Evolutionary conservation across 2,797 vertebrate genomes (phyloP), one percentile per base, ranked within the genome.

Genomic region (Manis pentadactyla): DNA sequence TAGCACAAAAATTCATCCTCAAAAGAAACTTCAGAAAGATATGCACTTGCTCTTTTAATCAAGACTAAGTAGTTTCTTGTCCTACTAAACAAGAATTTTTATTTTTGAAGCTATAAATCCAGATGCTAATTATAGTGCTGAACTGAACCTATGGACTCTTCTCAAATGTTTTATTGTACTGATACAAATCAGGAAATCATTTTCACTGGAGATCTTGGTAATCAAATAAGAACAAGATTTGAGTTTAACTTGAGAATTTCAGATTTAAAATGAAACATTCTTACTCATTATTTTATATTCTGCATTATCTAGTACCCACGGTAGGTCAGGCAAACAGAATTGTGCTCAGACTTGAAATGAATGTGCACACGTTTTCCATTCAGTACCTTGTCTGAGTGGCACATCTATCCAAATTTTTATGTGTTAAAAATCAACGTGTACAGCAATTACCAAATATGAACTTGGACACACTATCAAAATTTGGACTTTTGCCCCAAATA

Each of bases 401-500:
- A 39, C 57, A 39, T 85, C 34, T 1, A 51, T 27, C 39, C 73
- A 95, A 85, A 87, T 39, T 27, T 21, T 9, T 15, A 19, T 34
- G 18, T 71, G 25, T 87, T 29, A 85, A 51, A 85, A 90, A 79
- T 15, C 64, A 42, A 51, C 23, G 31, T 23, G 55, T 77, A 31
- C 17, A 69, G 31, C 49, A 68, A 69, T 87, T 64, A 73, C 8
- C 55, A 77, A 73, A 57, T 75, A 81, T 55, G 34, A 89, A 27
- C 27, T n/a, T 59, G 42, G 4, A 92, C 8, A 82, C n/a, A 84
- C n/a, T 31, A 89, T 27, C 81, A 81, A 93, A 93, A 89, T 82
- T 39, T 84, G 69, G 29, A 75, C 21, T 51, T 96, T 77, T 63
- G 19, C n/a, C 73, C 23, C 5, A 37, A 96, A 75, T 97, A 57